Conservation (phyloP, 2,888 invertebrate species). For the Cheilosia urbana region DNA sequence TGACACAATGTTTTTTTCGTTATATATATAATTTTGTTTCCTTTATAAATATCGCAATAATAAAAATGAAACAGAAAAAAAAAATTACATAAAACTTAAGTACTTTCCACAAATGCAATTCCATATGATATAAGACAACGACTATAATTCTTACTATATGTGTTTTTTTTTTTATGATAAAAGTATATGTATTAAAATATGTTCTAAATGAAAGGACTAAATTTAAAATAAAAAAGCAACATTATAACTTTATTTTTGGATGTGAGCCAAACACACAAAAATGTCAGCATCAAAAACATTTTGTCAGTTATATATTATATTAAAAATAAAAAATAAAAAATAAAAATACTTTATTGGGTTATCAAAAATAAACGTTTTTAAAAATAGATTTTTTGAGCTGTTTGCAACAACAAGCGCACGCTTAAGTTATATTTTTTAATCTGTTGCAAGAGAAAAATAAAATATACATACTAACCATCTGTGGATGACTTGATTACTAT, state of each 20-base stretch:
- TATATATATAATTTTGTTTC: slow-evolving; percentile 76
- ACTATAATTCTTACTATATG: slow-evolving; percentile 32
- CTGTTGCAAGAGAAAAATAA: slow-evolving; percentile 70
- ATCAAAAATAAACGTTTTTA: slow-evolving; percentile 41
- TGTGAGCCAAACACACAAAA: slow-evolving; percentile 53
- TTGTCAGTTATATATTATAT: slow-evolving; percentile 83
- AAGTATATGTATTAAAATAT: slow-evolving; percentile 26
- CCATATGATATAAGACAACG: slow-evolving; percentile 54
- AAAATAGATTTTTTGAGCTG: slow-evolving; percentile 44
- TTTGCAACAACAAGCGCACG: slow-evolving; percentile 70
- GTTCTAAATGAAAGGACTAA: not conserved
- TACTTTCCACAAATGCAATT: slow-evolving; percentile 71
- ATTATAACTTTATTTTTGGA: slow-evolving; percentile 52
- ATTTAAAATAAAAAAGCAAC: slow-evolving; percentile 34
- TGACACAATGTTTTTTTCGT: slow-evolving; percentile 84
- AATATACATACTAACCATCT: slow-evolving; percentile 68
- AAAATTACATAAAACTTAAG: slow-evolving; percentile 23
- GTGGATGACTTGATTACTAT: slow-evolving; percentile 58
- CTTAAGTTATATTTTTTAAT: slow-evolving; percentile 76
- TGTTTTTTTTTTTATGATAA: slow-evolving; percentile 18
- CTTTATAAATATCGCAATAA: slow-evolving; percentile 77
- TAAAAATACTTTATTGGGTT: slow-evolving; percentile 37
- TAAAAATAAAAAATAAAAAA: slow-evolving; percentile 38
- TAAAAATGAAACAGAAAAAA: slow-evolving; percentile 66
- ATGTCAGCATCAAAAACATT: slow-evolving; percentile 84